Evolutionary conservation across 2,888 invertebrate genomes (phyloP).

Genomic region (Trisateles emortualis): DNA sequence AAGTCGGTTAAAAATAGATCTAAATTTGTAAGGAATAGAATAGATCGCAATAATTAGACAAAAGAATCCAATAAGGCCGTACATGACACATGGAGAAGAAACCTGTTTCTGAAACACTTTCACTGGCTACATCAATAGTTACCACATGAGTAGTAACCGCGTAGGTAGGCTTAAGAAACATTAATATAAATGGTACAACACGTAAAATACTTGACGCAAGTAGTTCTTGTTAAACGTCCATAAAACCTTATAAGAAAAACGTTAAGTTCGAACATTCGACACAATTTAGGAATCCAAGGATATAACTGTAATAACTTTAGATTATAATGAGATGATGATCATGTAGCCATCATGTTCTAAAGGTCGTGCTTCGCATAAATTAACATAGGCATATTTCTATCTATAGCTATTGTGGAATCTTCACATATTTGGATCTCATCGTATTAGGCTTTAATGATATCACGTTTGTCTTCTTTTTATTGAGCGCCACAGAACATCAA

Average conservation of each 20-base stretch:
- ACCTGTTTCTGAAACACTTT: slow-evolving; percentile 31
- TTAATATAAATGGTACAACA: slow-evolving; percentile 6
- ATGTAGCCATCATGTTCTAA: slow-evolving; percentile 21
- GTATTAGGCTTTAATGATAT: neutral
- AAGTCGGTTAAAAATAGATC: too few relatives aligned
- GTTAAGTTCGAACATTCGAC: slow-evolving; percentile 12
- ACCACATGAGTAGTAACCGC: slow-evolving; percentile 19
- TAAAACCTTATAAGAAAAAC: slow-evolving; percentile 28
- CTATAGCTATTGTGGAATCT: slow-evolving; percentile 19
- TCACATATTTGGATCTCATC: slow-evolving; percentile 6
- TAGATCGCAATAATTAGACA: slow-evolving; percentile 1
- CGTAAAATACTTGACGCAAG: slow-evolving; percentile 3
- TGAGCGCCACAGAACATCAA: neutral
- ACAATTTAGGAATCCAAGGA: slow-evolving; percentile 61
- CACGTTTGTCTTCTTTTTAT: neutral
- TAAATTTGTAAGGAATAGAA: neutral
- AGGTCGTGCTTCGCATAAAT: slow-evolving; percentile 41
- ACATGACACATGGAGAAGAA: slow-evolving; percentile 3
- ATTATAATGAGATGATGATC: slow-evolving; percentile 56
- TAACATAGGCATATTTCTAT: slow-evolving; percentile 42
- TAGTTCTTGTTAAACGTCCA: slow-evolving; percentile 13
- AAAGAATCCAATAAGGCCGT: slow-evolving; percentile 1
- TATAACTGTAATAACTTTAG: slow-evolving; percentile 40
- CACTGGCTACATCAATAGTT: slow-evolving; percentile 17
- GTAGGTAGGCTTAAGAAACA: slow-evolving; percentile 21